A percentile compares a stretch with the other conserved stretches of the same genome.
These are phyloP conservation scores for Timema podura DNA, from an alignment of 2,888 invertebrate genomes.

Conservation along the genomic window DNA sequence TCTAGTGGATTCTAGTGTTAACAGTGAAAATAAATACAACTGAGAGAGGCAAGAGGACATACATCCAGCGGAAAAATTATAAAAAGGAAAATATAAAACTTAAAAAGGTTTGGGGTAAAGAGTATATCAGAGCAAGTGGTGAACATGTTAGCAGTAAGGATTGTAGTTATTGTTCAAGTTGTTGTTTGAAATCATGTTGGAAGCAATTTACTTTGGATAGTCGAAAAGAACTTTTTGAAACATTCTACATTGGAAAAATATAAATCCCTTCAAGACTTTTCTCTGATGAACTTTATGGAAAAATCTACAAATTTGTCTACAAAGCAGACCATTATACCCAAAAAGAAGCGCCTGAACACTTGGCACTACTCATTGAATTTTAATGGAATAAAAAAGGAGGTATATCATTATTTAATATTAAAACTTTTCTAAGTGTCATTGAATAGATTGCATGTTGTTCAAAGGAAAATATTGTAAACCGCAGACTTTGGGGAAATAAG, in stretches of 20 bases:
- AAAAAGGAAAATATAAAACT: constrained; percentile 5
- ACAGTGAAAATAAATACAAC: background rate
- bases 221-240: background rate
- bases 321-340: background rate
- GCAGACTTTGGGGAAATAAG: background rate
- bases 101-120: constrained; percentile 7
- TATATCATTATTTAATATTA: constrained; percentile 2
- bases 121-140: background rate
- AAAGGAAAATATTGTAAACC: background rate
- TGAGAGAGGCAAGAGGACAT: background rate
- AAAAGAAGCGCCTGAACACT: background rate
- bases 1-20: constrained; percentile 6
- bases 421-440: constrained; percentile 1
- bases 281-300: background rate
- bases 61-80: background rate
- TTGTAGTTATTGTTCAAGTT: background rate
- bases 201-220: background rate
- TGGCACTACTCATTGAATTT: background rate
- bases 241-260: background rate
- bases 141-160: background rate
- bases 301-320: background rate
- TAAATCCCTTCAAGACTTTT: constrained; percentile 3
- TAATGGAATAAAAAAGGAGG: constrained; percentile 4
- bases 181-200: constrained; percentile 1
- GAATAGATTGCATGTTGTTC: background rate